Conservation (phyloP, 2,888 invertebrate species). For the Napeogenes sylphis region DNA sequence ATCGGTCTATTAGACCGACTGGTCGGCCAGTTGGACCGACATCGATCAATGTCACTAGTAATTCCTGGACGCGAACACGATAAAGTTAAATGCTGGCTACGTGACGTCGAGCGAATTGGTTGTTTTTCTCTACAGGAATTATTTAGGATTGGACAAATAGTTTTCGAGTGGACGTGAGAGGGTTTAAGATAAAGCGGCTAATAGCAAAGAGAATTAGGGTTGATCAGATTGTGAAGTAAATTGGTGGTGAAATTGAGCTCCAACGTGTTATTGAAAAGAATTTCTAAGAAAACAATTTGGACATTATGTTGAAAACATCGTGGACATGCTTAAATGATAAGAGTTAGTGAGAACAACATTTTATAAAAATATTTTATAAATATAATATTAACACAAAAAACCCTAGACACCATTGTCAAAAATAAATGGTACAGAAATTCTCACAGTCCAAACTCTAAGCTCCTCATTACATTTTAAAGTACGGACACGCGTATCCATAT, state of each 20-base stretch:
- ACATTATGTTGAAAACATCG: not conserved
- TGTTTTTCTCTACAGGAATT: constrained; percentile 56
- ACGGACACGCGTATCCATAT: constrained; percentile 44
- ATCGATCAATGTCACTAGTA: constrained; percentile 51
- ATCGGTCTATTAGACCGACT: constrained; percentile 37
- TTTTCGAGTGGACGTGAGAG: constrained; percentile 47
- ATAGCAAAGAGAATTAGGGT: constrained; percentile 35
- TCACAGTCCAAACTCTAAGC: constrained; percentile 30
- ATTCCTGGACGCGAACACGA: constrained; percentile 47
- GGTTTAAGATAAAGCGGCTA: constrained; percentile 41
- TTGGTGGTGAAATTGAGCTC: constrained; percentile 13
- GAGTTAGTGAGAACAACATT: too few relatives aligned
- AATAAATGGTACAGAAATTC: constrained; percentile 27
- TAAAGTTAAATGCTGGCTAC: constrained; percentile 46
- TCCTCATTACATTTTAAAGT: constrained; percentile 45
- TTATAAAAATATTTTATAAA: not conserved
- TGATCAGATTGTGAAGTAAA: constrained; percentile 26
- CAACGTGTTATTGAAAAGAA: too few relatives aligned
- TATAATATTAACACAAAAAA: not conserved
- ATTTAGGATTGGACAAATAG: constrained; percentile 60
- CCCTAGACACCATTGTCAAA: not conserved
- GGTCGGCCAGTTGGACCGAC: constrained; percentile 31
- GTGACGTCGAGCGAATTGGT: constrained; percentile 45
- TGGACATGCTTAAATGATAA: too few relatives aligned
- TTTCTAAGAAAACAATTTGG: too few relatives aligned